phyloP scores from a whole-genome alignment of 2,113 vertebrate species.

The Callaeas wilsoni region DNA sequence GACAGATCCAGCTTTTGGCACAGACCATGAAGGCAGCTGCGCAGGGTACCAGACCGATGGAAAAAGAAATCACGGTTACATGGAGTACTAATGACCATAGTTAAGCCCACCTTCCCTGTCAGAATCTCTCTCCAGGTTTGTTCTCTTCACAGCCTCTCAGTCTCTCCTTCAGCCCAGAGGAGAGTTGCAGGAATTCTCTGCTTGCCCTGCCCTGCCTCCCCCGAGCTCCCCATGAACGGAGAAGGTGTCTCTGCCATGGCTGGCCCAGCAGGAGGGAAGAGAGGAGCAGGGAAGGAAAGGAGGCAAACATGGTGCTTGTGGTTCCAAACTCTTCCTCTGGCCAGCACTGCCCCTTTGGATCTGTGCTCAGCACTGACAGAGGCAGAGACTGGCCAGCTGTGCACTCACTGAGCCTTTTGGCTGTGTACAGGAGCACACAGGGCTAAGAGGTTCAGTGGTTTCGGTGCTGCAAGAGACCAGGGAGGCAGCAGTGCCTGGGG shows the following conservation, averaged over 20 bases:
- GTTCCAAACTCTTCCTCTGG: background rate
- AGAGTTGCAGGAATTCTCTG: background rate
- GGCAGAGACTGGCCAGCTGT: background rate
- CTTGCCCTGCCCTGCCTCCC: background rate
- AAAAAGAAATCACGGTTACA: background rate
- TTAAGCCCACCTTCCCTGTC: background rate
- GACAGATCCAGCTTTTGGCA: background rate
- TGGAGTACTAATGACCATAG: background rate
- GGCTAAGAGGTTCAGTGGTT: background rate
- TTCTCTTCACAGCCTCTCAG: background rate
- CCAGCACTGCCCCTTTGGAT: background rate
- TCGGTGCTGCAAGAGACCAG: background rate
- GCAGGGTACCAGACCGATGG: background rate
- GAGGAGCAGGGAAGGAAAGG: background rate
- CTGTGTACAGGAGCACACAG: background rate
- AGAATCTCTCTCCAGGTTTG: background rate
- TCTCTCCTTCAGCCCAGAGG: background rate
- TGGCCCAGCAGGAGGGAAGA: background rate
- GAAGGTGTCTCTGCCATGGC: background rate
- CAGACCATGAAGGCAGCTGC: fast-evolving
- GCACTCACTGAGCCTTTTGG: background rate
- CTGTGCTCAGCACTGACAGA: background rate
- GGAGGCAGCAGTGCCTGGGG: background rate
- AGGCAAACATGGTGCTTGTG: background rate
- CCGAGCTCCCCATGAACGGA: fast-evolving